These are phyloP conservation scores for Polypterus bichir DNA, from an alignment of 2,113 vertebrate species.

Conservation along the genomic window DNA sequence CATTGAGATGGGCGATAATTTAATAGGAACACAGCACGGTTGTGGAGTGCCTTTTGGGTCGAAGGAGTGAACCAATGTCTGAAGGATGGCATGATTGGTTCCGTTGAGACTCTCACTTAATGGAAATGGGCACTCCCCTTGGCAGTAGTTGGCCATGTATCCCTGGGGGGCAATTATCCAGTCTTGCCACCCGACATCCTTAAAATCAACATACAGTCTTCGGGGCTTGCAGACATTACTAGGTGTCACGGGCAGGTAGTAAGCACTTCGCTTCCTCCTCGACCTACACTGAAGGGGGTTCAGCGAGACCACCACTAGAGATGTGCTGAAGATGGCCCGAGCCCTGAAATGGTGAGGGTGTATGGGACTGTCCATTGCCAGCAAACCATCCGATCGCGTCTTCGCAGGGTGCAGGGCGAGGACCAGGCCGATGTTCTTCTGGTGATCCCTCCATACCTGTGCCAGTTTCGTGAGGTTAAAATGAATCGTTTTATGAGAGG, in stretches of 20 bases:
- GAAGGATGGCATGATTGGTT: conserved; percentile 86
- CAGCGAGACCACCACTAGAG: conserved; percentile 65
- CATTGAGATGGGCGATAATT: conserved; percentile 83
- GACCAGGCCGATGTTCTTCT: conserved; percentile 44
- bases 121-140: conserved; percentile 76
- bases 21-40: conserved; percentile 81
- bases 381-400: background rate
- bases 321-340: conserved; percentile 36
- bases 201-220: conserved; percentile 78
- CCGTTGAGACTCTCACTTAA: conserved; percentile 68
- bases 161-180: conserved; percentile 92
- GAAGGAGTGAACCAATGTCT: conserved; percentile 75
- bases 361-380: fast-evolving
- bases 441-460: conserved; percentile 30
- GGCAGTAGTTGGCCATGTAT: conserved; percentile 86
- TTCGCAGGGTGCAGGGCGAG: conserved; percentile 41
- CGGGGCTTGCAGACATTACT: conserved; percentile 68
- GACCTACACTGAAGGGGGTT: conserved; percentile 53
- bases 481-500: conserved; percentile 37
- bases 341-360: background rate
- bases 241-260: conserved; percentile 17
- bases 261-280: conserved; percentile 37
- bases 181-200: conserved; percentile 85
- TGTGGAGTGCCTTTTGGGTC: conserved; percentile 58
- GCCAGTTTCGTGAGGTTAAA: conserved; percentile 56